Conservation (phyloP, 2,888 invertebrate species). For the Lordiphosa andalusiaca region DNA sequence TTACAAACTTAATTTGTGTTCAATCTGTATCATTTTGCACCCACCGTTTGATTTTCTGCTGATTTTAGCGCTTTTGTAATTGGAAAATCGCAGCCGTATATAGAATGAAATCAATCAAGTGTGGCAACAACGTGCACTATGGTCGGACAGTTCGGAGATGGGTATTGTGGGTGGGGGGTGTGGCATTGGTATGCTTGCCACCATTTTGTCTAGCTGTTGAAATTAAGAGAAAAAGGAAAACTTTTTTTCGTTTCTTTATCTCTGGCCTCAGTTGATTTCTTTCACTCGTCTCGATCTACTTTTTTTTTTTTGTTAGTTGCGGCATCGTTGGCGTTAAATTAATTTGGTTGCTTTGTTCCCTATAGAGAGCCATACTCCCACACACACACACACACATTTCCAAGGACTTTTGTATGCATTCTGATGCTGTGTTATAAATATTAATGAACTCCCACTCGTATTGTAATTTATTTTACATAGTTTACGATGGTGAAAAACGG, state of each 20-base stretch:
- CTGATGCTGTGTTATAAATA: constrained; percentile 55
- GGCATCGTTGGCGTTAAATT: constrained; percentile 62
- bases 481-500: constrained; percentile 19
- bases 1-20: background rate
- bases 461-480: constrained; percentile 44
- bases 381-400: constrained; percentile 14
- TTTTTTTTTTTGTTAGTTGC: constrained; percentile 16
- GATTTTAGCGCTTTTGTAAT: constrained; percentile 71
- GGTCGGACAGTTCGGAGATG: constrained; percentile 35
- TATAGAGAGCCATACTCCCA: constrained; percentile 9
- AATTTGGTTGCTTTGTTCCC: constrained; percentile 66
- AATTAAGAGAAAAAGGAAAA: constrained; percentile 50
- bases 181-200: constrained; percentile 57
- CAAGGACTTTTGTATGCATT: constrained; percentile 30
- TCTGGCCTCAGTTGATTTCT: constrained; percentile 59
- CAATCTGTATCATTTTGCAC: background rate
- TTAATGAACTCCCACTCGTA: constrained; percentile 58
- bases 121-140: constrained; percentile 63
- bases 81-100: constrained; percentile 75
- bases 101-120: constrained; percentile 79
- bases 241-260: constrained; percentile 57
- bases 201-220: constrained; percentile 60
- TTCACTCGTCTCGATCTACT: constrained; percentile 27
- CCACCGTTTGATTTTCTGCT: constrained; percentile 67
- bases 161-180: constrained; percentile 16